Evolutionary conservation across 2,888 invertebrate species (phyloP).

Genomic region (Anarsia innoxiella): DNA sequence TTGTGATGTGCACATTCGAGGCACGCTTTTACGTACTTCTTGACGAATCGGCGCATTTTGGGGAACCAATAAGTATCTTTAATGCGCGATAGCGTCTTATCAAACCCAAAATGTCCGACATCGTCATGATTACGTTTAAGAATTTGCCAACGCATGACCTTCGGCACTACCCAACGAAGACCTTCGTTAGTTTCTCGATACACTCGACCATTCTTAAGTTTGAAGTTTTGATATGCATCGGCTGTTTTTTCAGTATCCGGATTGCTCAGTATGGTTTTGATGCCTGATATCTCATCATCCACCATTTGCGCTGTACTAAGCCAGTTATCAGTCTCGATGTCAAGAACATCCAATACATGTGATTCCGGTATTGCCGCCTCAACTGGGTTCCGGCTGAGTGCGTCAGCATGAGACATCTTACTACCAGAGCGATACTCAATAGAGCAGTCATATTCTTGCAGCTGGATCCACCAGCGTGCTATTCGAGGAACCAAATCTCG

Average conservation of each 20-base stretch:
- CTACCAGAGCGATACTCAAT: constrained; percentile 1
- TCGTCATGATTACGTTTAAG: constrained; percentile 14
- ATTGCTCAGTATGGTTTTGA: neutral
- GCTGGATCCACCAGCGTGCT: constrained; percentile 17
- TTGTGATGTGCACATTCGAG: constrained; percentile 16
- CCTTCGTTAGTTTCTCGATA: constrained; percentile 11
- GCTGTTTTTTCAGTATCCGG: neutral
- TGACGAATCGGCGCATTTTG: constrained; percentile 14
- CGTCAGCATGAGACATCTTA: neutral
- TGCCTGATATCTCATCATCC: neutral
- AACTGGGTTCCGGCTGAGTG: neutral
- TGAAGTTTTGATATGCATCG: constrained; percentile 7
- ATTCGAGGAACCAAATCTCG: constrained; percentile 19
- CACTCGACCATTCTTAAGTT: constrained; percentile 10
- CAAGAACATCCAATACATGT: neutral
- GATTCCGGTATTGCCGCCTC: neutral
- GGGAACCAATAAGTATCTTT: constrained; percentile 15
- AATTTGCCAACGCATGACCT: constrained; percentile 16
- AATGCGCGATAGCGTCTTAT: constrained; percentile 13
- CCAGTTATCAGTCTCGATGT: neutral
- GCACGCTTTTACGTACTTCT: constrained; percentile 16
- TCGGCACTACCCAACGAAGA: constrained; percentile 13
- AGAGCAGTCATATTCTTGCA: constrained; percentile 1
- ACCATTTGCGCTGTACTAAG: neutral
- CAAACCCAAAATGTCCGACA: constrained; percentile 15